Evolutionary conservation across 2,888 invertebrate genomes (phyloP).

Genomic region (Scaptomyza parva): DNA sequence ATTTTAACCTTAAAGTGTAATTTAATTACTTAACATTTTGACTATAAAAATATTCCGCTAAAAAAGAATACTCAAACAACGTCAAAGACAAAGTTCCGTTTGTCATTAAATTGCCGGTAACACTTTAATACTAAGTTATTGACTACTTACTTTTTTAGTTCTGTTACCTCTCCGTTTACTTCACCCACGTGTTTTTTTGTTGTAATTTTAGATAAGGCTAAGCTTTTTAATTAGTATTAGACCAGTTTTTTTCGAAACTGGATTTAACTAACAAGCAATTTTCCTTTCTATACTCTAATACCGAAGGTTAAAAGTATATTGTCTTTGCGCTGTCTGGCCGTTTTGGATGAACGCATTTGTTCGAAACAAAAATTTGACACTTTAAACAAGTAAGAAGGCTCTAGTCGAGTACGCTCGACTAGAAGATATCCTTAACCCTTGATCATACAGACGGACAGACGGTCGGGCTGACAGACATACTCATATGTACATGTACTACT

Average conservation of each 20-base stretch:
- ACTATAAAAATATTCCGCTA: conserved; percentile 7
- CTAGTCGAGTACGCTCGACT: too few species aligned
- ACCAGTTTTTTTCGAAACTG: conserved; percentile 24
- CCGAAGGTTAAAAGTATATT: neutral
- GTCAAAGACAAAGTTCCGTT: conserved; percentile 53
- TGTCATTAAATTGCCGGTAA: conserved; percentile 47
- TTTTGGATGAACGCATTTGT: too few species aligned
- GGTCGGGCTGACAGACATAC: too few species aligned
- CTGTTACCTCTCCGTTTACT: conserved; percentile 23
- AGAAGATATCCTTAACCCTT: too few species aligned
- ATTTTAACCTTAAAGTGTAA: conserved; percentile 46
- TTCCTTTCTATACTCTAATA: conserved; percentile 2
- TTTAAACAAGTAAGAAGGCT: too few species aligned
- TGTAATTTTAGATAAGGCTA: too few species aligned
- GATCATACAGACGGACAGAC: too few species aligned
- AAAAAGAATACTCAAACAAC: conserved; percentile 28
- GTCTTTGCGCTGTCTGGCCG: neutral
- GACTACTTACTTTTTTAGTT: conserved; percentile 37
- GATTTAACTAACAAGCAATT: conserved; percentile 44
- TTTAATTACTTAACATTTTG: conserved; percentile 40
- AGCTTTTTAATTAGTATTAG: conserved; percentile 48
- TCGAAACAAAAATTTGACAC: too few species aligned
- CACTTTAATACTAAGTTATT: conserved; percentile 34
- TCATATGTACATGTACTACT: too few species aligned
- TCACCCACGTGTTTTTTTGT: conserved; percentile 57